Evolutionary conservation across 2,113 vertebrate genomes (phyloP).

Genomic region (Leptobrachium leishanense): DNA sequence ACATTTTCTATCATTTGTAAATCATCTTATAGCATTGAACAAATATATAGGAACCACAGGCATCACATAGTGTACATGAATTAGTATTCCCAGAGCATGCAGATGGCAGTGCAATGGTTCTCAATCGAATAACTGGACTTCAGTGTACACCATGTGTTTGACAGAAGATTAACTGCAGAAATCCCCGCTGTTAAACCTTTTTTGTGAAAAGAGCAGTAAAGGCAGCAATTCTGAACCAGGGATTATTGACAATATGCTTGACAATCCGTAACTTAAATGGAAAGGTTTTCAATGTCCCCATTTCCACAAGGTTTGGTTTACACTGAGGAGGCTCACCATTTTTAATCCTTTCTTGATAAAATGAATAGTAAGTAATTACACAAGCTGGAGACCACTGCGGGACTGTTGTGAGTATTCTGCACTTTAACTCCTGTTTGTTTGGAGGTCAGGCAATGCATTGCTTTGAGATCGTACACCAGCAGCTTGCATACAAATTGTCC

Average conservation of each 20-base stretch:
- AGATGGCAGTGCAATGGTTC: slow-evolving; percentile 35
- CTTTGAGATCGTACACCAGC: background rate
- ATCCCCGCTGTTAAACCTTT: slow-evolving; percentile 49
- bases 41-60: background rate
- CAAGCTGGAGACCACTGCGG: slow-evolving; percentile 8
- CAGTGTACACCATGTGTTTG: slow-evolving; percentile 43
- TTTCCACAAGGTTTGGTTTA: slow-evolving; percentile 16
- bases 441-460: slow-evolving; percentile 25
- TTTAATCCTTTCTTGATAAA: slow-evolving; percentile 47
- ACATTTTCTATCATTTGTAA: no score
- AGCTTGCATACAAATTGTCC: slow-evolving; percentile 17
- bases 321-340: slow-evolving; percentile 31
- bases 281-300: slow-evolving; percentile 30
- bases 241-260: slow-evolving; percentile 49
- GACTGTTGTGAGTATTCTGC: slow-evolving; percentile 35
- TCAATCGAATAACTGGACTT: slow-evolving; percentile 23
- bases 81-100: slow-evolving; percentile 27
- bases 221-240: slow-evolving; percentile 42
- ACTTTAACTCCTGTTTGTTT: slow-evolving; percentile 27
- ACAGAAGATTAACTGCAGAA: slow-evolving; percentile 47
- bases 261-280: slow-evolving; percentile 44
- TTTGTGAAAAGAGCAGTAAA: slow-evolving; percentile 47
- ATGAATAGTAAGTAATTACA: slow-evolving; percentile 38
- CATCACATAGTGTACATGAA: slow-evolving; percentile 9
- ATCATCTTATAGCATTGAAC: no score